Base-by-base conservation (phyloP, 2,113 vertebrate species). In the Antechinus flavipes region DNA sequence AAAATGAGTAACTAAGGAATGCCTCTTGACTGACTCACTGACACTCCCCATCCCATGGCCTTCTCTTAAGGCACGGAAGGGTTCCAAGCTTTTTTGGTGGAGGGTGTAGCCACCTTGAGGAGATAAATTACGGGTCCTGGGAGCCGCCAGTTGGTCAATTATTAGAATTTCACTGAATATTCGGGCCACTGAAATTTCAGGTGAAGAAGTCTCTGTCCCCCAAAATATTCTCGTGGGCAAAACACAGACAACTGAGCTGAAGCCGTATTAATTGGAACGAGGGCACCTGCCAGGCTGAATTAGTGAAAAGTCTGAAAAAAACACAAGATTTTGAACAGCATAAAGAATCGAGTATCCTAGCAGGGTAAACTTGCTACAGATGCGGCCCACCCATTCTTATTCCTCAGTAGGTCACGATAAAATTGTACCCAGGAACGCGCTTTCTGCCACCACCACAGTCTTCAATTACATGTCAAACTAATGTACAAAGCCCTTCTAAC, bases 381-480 rank as follows among this genome's bases (percentile, higher is more conserved):
- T 9, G 68, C 56, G 68, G 30, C 91, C 30, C 12, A 14, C 47
- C 89, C 8, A 0, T 42, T 23, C 27, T 2, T 52, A 68, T 68
- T 68, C 12, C 30, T 35, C 61, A 8, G 90, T 26, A 24, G 0
- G 23, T 42, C 52, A 35, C 30, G 1, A 35, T 35, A 30, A 68
- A 14, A 68, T 68, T 68, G 61, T 5, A 68, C 56, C 46, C 25
- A 53, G 52, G 0, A 8, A 54, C 89, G 54, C 23, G 7, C 42
- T 91, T 89, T 42, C 0, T 24, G 24, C 61, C 61, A 16, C 12
- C 61, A 35, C 49, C 0, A 42, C 16, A 49, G 2, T 3, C 2
- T 55, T 56, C 94, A 90, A 54, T 95, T 92, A 91, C 84, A 90
- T 54, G 90, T 90, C 30, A 90, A 14, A 35, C 35, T 12, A 25